phyloP scores from a whole-genome alignment of 30 jellyfish, hydroid and myxozoan species.

The Hydra vulgaris region DNA sequence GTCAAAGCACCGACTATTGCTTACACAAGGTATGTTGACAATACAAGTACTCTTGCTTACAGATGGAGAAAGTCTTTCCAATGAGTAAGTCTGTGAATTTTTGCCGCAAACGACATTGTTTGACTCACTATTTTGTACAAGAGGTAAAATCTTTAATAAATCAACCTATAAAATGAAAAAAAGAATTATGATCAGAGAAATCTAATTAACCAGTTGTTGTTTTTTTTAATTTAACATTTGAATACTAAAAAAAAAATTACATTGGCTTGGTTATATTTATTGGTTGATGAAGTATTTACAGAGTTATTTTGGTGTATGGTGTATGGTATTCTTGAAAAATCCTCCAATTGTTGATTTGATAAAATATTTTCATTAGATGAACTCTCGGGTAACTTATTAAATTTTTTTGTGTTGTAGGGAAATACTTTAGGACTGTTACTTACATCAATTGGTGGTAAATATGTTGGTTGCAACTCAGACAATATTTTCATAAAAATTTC shows the following conservation, averaged over 20 bases:
- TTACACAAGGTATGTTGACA: no score
- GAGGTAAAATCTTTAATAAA: not conserved
- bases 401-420: not conserved
- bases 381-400: not conserved
- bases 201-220: no score
- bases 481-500: not conserved
- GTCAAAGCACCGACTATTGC: no score
- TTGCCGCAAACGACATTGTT: not conserved
- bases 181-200: not conserved
- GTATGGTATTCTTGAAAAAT: no score
- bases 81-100: not conserved
- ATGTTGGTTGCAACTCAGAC: slow-evolving; percentile 22
- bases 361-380: not conserved
- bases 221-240: no score
- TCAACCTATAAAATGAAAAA: not conserved
- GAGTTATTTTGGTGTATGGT: no score
- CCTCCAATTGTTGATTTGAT: slow-evolving; percentile 6
- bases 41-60: no score
- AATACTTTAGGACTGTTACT: not conserved
- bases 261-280: no score
- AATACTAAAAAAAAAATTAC: no score
- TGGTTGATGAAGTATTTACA: no score
- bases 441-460: slow-evolving; percentile 16
- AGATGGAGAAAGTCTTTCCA: not conserved
- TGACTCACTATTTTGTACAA: not conserved